Base-by-base conservation (phyloP, 1,140 invertebrate species). In the Tetramorium alpestre region DNA sequence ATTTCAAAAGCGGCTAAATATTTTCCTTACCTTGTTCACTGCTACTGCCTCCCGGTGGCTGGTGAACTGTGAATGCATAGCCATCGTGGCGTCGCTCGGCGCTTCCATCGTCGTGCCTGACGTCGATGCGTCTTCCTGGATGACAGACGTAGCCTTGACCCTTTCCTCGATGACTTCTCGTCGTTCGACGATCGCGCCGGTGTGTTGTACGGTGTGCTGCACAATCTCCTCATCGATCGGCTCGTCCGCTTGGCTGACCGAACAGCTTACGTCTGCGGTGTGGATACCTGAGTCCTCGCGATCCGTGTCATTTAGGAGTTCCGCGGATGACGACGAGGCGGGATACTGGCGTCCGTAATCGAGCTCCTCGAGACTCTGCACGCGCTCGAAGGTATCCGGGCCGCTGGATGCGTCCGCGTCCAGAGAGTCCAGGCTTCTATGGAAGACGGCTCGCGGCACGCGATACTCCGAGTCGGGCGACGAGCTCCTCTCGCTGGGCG, bases 241-340 rank as follows among this genome's bases (percentile, higher is more conserved):
- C 89, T 97, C 97, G 88, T 97, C 96, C 10, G 96, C 96, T 93
- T 97, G 97, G 92, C 97, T 97, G 5, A 97, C 97, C 38, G 97
- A 97, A 90, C 97, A 97, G 22, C 97, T 97, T 28, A 97, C 97
- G 92, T 98, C 97, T 2, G 97, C 97, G 41, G 97, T 98, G 88
- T 98, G 97, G 75, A 98, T 98, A 4, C 97, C 98, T 78, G 97
- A 98, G 89, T 98, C 97, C 93, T 98, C 97, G 16, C 97, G 96
- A 94, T 98, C 97, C 11, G 97, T 97, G 76, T 97, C 97, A 49
- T 95, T 95, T 16, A 96, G 89, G 25, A 96, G 90, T 84, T 96
- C 96, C 0, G 94, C 94, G 10, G 96, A 96, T 0, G 96, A 96
- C 3, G 95, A 94, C 1, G 96, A 96, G 0, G 96, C 94, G 25